Evolutionary conservation across 2,113 vertebrate species (phyloP).

Genomic region (Embiotoca jacksoni): DNA sequence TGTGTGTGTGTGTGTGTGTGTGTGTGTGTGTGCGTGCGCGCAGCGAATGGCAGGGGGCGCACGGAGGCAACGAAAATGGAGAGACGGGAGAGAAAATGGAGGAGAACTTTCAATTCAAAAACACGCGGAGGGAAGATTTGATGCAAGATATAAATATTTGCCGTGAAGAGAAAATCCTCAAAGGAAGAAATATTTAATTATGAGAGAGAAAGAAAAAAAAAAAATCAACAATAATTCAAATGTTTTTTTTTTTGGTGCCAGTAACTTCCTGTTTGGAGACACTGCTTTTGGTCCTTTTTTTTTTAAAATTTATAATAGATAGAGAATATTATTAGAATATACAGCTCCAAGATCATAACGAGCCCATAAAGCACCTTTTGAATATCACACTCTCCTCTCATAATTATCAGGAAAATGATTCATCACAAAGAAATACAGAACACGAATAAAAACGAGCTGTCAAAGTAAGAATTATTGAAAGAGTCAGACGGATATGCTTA

Average conservation of each 20-base stretch:
- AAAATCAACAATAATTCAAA: too few species aligned
- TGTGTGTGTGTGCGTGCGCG: too few species aligned
- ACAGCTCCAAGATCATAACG: background rate
- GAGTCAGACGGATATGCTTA: too few species aligned
- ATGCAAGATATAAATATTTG: background rate
- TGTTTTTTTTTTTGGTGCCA: background rate
- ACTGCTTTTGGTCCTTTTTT: too few species aligned
- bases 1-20: too few species aligned
- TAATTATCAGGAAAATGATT: too few species aligned
- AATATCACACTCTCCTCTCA: too few species aligned
- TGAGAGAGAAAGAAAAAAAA: background rate
- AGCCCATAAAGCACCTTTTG: background rate
- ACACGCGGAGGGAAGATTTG: constrained; percentile 9
- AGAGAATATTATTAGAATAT: too few species aligned
- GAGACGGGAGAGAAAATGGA: background rate
- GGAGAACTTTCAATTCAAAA: background rate
- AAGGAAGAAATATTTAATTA: background rate
- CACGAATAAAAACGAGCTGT: too few species aligned
- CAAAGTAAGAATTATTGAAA: too few species aligned
- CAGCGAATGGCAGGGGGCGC: constrained; percentile 57
- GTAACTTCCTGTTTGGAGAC: background rate
- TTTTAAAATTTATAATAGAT: background rate
- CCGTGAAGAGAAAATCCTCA: background rate
- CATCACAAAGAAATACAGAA: too few species aligned
- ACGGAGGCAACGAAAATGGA: background rate